A percentile compares a stretch with the other conserved stretches of the same genome.
phyloP scores from a whole-genome alignment of 2,113 vertebrate genomes.

The Brachyistius frenatus region DNA sequence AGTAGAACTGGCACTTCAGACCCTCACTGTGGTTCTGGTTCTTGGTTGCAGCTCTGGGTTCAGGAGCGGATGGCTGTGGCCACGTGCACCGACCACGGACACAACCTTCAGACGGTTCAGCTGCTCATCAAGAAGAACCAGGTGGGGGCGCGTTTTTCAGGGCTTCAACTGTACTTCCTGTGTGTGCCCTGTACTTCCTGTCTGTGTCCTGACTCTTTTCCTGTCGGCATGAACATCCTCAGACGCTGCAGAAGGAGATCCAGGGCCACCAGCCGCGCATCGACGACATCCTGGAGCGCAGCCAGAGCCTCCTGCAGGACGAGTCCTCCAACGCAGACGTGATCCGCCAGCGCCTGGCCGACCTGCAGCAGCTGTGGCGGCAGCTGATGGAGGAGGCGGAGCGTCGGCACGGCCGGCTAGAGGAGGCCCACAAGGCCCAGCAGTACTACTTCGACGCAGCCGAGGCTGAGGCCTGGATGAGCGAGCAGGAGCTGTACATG shows the following conservation, averaged over 20 bases:
- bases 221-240: neutral
- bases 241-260: conserved; percentile 98
- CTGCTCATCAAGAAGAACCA: conserved; percentile 98
- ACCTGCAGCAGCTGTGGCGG: conserved; percentile 90
- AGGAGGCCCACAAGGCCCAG: conserved; percentile 94
- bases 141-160: conserved; percentile 72
- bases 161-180: neutral
- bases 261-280: conserved; percentile 96
- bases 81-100: conserved; percentile 93
- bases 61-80: conserved; percentile 95
- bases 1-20: too few relatives aligned
- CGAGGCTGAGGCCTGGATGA: conserved; percentile 98
- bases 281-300: conserved; percentile 94
- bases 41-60: conserved; percentile 74
- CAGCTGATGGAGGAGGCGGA: conserved; percentile 90
- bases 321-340: conserved; percentile 82
- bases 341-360: conserved; percentile 87
- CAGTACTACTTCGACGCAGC: conserved; percentile 97
- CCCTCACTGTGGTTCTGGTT: neutral
- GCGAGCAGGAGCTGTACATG: conserved; percentile 98
- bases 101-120: conserved; percentile 98
- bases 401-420: conserved; percentile 89
- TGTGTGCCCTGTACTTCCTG: neutral
- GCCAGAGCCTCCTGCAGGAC: conserved; percentile 88
- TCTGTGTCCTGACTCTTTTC: neutral